A percentile compares a stretch with the other conserved stretches of the same genome.
Conservation (phyloP, 2,888 invertebrate genomes). For the Rhingia campestris region DNA sequence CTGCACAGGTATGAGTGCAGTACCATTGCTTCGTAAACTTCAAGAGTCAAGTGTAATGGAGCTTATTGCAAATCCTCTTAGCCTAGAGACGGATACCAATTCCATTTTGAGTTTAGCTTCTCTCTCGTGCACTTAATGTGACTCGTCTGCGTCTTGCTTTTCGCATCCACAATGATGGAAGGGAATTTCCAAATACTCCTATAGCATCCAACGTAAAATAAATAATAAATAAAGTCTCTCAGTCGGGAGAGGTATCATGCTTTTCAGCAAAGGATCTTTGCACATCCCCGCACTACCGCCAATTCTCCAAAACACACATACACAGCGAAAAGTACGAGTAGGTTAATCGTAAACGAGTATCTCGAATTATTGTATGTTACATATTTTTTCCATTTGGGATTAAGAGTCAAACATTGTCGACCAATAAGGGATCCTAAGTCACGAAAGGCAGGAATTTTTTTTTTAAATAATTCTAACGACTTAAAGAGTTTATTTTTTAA, state of each 20-base stretch:
- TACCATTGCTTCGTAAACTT: slow-evolving; percentile 24
- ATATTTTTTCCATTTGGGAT: slow-evolving; percentile 51
- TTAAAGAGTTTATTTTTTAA: slow-evolving; percentile 33
- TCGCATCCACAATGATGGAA: slow-evolving; percentile 53
- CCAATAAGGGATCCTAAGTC: slow-evolving; percentile 55
- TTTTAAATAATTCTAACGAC: slow-evolving; percentile 56
- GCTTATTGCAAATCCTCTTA: slow-evolving; percentile 66
- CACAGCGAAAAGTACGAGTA: not conserved
- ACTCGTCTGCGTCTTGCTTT: not conserved
- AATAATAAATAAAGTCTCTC: slow-evolving; percentile 62
- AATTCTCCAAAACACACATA: too few relatives aligned
- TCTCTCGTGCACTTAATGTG: slow-evolving; percentile 54
- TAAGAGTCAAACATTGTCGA: slow-evolving; percentile 49
- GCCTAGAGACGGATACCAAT: slow-evolving; percentile 43
- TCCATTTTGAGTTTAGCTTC: slow-evolving; percentile 47
- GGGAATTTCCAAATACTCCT: slow-evolving; percentile 59
- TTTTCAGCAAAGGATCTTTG: slow-evolving; percentile 9
- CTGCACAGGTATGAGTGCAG: not conserved
- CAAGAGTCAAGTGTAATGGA: slow-evolving; percentile 60
- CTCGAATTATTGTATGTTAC: slow-evolving; percentile 35
- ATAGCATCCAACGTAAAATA: slow-evolving; percentile 57
- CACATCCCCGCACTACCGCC: too few relatives aligned
- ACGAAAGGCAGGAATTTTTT: slow-evolving; percentile 39
- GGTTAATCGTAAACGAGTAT: not conserved
- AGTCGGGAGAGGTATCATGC: slow-evolving; percentile 49